Conservation (phyloP, 2,113 vertebrate genomes). For the Nesoenas mayeri region DNA sequence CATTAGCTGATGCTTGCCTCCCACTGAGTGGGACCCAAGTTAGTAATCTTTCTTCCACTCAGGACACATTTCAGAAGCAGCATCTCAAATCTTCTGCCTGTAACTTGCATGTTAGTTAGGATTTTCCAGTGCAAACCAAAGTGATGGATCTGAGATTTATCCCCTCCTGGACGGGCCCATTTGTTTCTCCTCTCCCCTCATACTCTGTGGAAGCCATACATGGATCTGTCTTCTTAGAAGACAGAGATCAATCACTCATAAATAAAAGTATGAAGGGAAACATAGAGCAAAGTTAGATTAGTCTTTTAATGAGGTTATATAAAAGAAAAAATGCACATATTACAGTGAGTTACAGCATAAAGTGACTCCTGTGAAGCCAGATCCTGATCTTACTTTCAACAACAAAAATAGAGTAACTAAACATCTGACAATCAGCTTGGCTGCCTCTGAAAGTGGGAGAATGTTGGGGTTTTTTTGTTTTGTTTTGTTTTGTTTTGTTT, state of each 20-base stretch:
- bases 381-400: not conserved
- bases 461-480: not conserved
- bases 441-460: not conserved
- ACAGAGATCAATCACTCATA: not conserved
- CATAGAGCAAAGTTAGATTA: not conserved
- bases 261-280: not conserved
- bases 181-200: not conserved
- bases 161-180: not conserved
- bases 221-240: not conserved
- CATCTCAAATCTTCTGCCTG: not conserved
- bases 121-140: not conserved
- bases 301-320: not conserved
- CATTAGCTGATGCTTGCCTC: not conserved
- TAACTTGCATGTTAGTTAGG: not conserved
- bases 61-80: not conserved
- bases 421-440: not conserved
- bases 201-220: not conserved
- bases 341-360: not conserved
- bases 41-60: not conserved
- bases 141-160: not conserved
- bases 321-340: not conserved
- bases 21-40: not conserved
- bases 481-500: not conserved
- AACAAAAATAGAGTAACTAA: not conserved
- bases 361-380: not conserved